Conservation (phyloP, 53 echinoderm and acorn worm species). For the Paracentrotus lividus region DNA sequence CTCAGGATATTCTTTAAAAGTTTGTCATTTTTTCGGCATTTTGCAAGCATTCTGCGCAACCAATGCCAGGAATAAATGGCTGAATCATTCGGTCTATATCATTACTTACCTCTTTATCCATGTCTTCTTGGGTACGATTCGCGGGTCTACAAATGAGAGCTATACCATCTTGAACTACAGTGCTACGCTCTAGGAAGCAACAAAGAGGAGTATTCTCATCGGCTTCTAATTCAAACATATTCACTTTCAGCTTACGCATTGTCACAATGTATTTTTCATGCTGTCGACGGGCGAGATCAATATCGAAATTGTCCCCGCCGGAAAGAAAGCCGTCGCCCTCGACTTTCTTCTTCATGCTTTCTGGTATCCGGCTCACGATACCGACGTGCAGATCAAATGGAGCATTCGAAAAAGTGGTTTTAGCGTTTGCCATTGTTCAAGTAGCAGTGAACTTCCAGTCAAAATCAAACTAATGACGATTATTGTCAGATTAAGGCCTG, state of each 20-base stretch:
- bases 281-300: conserved; percentile 90
- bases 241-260: conserved; percentile 89
- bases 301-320: conserved; percentile 76
- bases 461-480: not conserved
- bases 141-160: conserved; percentile 90
- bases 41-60: too few relatives aligned
- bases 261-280: conserved; percentile 97
- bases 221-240: conserved; percentile 92
- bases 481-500: not conserved
- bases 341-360: conserved; percentile 83
- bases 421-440: conserved; percentile 61
- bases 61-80: too few relatives aligned
- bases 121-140: conserved; percentile 75
- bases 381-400: conserved; percentile 85
- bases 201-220: conserved; percentile 91
- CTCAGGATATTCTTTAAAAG: too few relatives aligned
- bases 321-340: conserved; percentile 66
- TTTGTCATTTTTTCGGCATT: too few relatives aligned
- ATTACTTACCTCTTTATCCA: conserved; percentile 76
- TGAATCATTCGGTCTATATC: too few relatives aligned
- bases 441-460: not conserved
- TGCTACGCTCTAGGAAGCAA: conserved; percentile 87
- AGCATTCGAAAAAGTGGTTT: conserved; percentile 48
- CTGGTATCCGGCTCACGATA: conserved; percentile 91
- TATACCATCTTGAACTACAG: conserved; percentile 91